Evolutionary conservation across 2,888 invertebrate genomes (phyloP), one percentile per base, ranked within the genome.

Genomic region (Polia nebulosa): DNA sequence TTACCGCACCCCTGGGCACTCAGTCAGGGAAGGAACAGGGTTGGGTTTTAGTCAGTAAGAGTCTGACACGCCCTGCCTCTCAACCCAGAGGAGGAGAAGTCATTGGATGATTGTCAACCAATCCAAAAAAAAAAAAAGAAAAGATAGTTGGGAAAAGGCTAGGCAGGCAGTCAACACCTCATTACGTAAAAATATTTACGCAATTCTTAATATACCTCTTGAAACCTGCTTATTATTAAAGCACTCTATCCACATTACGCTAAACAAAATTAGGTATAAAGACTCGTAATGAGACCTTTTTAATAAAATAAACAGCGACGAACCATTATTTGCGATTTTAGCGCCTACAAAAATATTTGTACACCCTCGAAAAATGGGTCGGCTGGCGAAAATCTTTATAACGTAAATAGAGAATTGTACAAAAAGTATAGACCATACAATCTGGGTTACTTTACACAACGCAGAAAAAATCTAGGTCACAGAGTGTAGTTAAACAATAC

Each of bases 401-500:
- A 39, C 6, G 34, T 63, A 57, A 72, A 77, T 32, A 70, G 29
- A 45, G 22, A 41, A 29, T 39, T 58, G 36, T 29, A n/a, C 6
- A 57, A 74, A 71, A 72, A 47, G 20, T 61, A 39, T 47, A 20
- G 36, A 17, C 25, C 13, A 9, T 45, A 49, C 66, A 65, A 72
- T 60, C 39, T 60, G 47, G 72, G 60, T 66, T 57, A 49, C 36
- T 41, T 59, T 63, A 45, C 11, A 60, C 15, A 65, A 57, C 47
- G 32, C 15, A 41, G 22, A 55, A 55, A 70, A 75, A 58, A 77
- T 58, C 4, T 72, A 34, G 78, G 77, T 72, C 60, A 53, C 57
- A 20, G 56, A 49, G 60, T 36, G 27, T 58, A 44, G 52, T 60
- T 49, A 66, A 72, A 77, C 22, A 39, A 45, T 27, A 22, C 22